A percentile compares a stretch with the other conserved stretches of the same genome.
Conservation (phyloP, 2,797 vertebrate species). For the Catamblyrhynchus diadema region DNA sequence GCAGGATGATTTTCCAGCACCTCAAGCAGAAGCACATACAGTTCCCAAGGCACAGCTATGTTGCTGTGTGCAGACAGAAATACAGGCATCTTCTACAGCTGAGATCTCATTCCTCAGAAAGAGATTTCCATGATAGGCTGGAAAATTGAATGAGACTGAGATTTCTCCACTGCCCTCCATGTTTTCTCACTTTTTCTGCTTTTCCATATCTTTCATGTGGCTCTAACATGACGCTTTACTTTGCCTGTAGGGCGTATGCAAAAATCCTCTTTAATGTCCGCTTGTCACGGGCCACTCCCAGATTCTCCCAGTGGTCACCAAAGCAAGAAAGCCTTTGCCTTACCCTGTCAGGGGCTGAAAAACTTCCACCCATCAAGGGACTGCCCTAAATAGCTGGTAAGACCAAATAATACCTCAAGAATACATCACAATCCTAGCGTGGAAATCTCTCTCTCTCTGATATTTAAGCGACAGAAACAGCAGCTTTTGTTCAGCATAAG, state of each 20-base stretch:
- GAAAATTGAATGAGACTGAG: not conserved
- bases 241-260: not conserved
- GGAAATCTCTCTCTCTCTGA: not conserved
- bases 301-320: not conserved
- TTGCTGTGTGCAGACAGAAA: not conserved
- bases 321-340: not conserved
- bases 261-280: not conserved
- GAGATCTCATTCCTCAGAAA: not conserved
- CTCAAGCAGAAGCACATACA: not conserved
- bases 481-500: not conserved
- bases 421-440: rapidly evolving
- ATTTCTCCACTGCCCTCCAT: rapidly evolving
- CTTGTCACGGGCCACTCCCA: not conserved
- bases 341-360: not conserved
- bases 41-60: not conserved
- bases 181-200: not conserved
- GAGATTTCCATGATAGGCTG: not conserved
- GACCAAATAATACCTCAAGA: not conserved
- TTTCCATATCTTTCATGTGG: not conserved
- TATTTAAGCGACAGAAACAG: not conserved
- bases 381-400: not conserved
- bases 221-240: not conserved
- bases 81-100: not conserved
- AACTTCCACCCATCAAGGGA: not conserved
- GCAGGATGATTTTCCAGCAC: not conserved